phyloP scores from a whole-genome alignment of 2,888 invertebrate genomes.

The Xanthorhoe designata region DNA sequence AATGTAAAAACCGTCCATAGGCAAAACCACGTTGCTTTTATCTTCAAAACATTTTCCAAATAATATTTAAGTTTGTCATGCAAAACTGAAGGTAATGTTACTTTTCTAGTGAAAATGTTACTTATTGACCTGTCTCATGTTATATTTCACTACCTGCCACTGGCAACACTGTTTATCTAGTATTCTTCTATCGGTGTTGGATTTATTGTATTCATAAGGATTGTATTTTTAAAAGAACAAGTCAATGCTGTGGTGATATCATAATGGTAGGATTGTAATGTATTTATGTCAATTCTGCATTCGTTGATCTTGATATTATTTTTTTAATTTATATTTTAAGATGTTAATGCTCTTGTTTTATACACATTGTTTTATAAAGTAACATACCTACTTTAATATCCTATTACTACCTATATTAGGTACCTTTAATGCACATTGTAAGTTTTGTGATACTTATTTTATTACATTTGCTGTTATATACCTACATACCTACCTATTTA shows the following conservation, averaged over 20 bases:
- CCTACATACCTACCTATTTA: background rate
- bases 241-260: slow-evolving; percentile 74
- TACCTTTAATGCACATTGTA: background rate
- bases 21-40: no score
- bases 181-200: background rate
- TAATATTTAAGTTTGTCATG: no score
- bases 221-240: slow-evolving; percentile 41
- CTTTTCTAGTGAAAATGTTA: no score
- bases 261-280: slow-evolving; percentile 44
- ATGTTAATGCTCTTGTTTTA: background rate
- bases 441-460: slow-evolving; percentile 1
- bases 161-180: no score
- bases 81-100: no score
- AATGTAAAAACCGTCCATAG: no score
- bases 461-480: background rate
- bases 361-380: background rate
- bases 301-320: slow-evolving; percentile 6
- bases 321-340: background rate
- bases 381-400: no score
- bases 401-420: background rate
- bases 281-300: background rate
- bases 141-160: no score
- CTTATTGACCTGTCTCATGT: no score
- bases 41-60: no score
- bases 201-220: slow-evolving; percentile 4